These are phyloP conservation scores for Idaea dimidiata DNA, from an alignment of 2,888 invertebrate genomes.

Conservation along the genomic window DNA sequence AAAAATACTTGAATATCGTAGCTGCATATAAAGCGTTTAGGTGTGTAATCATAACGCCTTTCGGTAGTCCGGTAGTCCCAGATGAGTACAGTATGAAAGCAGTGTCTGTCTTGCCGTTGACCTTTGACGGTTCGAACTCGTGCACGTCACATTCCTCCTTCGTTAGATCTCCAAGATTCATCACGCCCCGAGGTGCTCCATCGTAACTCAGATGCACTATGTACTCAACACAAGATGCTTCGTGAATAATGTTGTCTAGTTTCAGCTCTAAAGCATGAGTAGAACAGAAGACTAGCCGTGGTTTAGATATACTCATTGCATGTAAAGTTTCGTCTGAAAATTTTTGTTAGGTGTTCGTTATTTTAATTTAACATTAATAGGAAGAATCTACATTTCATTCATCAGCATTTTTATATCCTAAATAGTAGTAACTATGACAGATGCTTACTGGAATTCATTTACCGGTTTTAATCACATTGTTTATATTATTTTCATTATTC, in stretches of 20 bases:
- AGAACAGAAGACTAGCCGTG: slow-evolving; percentile 7
- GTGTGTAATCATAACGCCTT: slow-evolving; percentile 42
- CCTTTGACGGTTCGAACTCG: slow-evolving; percentile 29
- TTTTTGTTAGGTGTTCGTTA: neutral
- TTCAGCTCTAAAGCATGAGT: neutral
- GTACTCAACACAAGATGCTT: neutral
- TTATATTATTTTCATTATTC: too few relatives aligned
- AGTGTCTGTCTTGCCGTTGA: slow-evolving; percentile 28
- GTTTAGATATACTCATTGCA: slow-evolving; percentile 18
- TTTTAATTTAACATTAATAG: neutral
- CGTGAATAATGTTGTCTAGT: neutral
- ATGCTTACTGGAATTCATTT: too few relatives aligned
- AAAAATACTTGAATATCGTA: neutral
- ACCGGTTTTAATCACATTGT: too few relatives aligned
- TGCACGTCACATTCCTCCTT: slow-evolving; percentile 5
- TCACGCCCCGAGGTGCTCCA: neutral
- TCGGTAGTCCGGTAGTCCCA: slow-evolving; percentile 42
- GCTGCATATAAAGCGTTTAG: slow-evolving; percentile 21
- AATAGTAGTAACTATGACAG: neutral
- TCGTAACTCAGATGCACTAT: neutral
- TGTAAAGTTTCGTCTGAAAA: slow-evolving; percentile 1
- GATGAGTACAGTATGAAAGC: slow-evolving; percentile 38
- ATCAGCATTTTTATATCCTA: neutral
- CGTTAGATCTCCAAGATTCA: neutral
- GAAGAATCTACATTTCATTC: neutral